These are phyloP conservation scores for Ips typographus DNA, from an alignment of 1,140 invertebrate species.

Conservation along the genomic window DNA sequence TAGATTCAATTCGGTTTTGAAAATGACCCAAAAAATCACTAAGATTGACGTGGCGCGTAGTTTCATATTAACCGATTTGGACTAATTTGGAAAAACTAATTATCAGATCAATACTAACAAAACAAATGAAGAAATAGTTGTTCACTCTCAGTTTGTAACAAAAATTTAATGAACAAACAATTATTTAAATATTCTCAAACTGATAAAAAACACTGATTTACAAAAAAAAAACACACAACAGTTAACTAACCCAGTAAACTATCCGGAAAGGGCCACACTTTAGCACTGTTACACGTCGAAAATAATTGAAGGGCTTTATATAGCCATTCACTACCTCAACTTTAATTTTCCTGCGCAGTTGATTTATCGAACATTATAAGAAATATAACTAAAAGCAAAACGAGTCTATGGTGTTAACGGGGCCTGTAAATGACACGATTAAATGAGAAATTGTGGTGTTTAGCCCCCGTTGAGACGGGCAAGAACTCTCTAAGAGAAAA, in stretches of 20 bases:
- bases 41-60: too few relatives aligned
- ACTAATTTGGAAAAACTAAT: too few relatives aligned
- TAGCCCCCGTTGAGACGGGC: constrained; percentile 20
- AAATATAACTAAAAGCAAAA: constrained; percentile 34
- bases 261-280: constrained; percentile 2
- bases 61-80: too few relatives aligned
- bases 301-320: constrained; percentile 27
- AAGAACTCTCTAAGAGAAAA: constrained; percentile 31
- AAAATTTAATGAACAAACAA: too few relatives aligned
- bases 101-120: too few relatives aligned
- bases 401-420: constrained; percentile 22
- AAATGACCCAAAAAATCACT: too few relatives aligned
- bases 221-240: not conserved
- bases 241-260: not conserved
- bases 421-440: constrained; percentile 35
- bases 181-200: too few relatives aligned
- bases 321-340: constrained; percentile 36
- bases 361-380: constrained; percentile 29
- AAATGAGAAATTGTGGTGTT: constrained; percentile 33
- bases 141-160: too few relatives aligned
- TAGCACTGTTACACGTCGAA: constrained; percentile 19
- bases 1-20: too few relatives aligned
- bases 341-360: constrained; percentile 31
- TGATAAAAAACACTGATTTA: too few relatives aligned
- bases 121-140: too few relatives aligned